A percentile compares a stretch with the other conserved stretches of the same genome.
These are phyloP conservation scores for Drosophila merina DNA, from an alignment of 2,888 invertebrate species.

Conservation along the genomic window DNA sequence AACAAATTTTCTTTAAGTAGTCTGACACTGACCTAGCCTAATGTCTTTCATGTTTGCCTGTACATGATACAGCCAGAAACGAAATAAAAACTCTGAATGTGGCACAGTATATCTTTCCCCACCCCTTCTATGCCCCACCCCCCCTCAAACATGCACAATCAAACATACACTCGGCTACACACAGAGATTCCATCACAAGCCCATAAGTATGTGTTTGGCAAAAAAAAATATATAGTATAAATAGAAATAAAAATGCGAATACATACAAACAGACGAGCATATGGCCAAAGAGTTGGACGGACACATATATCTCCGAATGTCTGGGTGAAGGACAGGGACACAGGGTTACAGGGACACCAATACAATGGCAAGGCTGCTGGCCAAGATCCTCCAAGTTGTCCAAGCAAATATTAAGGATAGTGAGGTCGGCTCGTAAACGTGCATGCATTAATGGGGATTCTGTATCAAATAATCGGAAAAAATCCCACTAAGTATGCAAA, in stretches of 20 bases:
- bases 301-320: conserved; percentile 31
- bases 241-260: conserved; percentile 17
- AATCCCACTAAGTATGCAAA: conserved; percentile 48
- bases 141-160: conserved; percentile 17
- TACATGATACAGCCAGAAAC: conserved; percentile 53
- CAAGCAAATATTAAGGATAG: conserved; percentile 54
- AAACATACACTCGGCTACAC: conserved; percentile 24
- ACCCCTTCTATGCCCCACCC: conserved; percentile 19
- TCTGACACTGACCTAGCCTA: conserved; percentile 76
- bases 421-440: conserved; percentile 48
- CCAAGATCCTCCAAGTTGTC: conserved; percentile 45
- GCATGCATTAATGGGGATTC: conserved; percentile 69
- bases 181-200: conserved; percentile 32
- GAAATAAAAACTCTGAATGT: conserved; percentile 75
- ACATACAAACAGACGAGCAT: conserved; percentile 16
- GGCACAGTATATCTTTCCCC: conserved; percentile 45
- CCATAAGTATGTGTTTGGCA: conserved; percentile 40
- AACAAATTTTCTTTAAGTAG: conserved; percentile 66
- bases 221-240: background rate
- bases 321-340: conserved; percentile 40
- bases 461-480: conserved; percentile 67
- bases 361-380: conserved; percentile 32
- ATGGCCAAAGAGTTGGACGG: conserved; percentile 27
- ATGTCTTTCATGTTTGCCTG: conserved; percentile 69
- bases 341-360: conserved; percentile 11